Conservation (phyloP, 2,888 invertebrate genomes). For the Chloroclysta siterata region DNA sequence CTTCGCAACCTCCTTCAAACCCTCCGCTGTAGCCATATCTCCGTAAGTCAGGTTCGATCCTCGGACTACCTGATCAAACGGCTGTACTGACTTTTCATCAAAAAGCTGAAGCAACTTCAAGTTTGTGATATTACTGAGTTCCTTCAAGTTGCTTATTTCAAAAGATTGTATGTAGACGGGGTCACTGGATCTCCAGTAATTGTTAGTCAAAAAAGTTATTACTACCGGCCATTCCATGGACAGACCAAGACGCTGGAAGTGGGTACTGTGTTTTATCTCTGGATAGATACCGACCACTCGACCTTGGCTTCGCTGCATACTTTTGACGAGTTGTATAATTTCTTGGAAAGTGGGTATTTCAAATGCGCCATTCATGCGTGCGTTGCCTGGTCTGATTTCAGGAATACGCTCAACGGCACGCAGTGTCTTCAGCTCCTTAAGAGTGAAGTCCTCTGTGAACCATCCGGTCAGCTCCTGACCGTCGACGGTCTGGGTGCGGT, state of each 20-base stretch:
- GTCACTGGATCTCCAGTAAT: conserved; percentile 57
- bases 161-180: conserved; percentile 78
- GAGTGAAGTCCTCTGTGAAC: conserved; percentile 78
- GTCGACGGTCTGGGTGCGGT: conserved; percentile 62
- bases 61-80: conserved; percentile 61
- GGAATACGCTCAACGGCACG: conserved; percentile 68
- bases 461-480: conserved; percentile 63
- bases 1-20: conserved; percentile 65
- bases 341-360: conserved; percentile 71
- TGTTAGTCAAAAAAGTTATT: conserved; percentile 64
- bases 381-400: conserved; percentile 67
- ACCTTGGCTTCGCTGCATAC: conserved; percentile 64
- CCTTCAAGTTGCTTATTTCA: conserved; percentile 71
- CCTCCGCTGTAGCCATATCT: conserved; percentile 69
- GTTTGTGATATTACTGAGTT: conserved; percentile 64
- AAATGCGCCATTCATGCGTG: conserved; percentile 66
- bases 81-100: conserved; percentile 53
- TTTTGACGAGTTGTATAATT: conserved; percentile 71
- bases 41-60: conserved; percentile 66
- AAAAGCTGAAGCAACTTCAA: conserved; percentile 68
- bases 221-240: conserved; percentile 68
- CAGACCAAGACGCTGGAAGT: conserved; percentile 64
- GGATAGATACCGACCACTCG: conserved; percentile 73
- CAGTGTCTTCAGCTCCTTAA: conserved; percentile 71
- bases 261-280: conserved; percentile 72